Base-by-base conservation (phyloP, 2,113 vertebrate species). In the Cnemophilus loriae region DNA sequence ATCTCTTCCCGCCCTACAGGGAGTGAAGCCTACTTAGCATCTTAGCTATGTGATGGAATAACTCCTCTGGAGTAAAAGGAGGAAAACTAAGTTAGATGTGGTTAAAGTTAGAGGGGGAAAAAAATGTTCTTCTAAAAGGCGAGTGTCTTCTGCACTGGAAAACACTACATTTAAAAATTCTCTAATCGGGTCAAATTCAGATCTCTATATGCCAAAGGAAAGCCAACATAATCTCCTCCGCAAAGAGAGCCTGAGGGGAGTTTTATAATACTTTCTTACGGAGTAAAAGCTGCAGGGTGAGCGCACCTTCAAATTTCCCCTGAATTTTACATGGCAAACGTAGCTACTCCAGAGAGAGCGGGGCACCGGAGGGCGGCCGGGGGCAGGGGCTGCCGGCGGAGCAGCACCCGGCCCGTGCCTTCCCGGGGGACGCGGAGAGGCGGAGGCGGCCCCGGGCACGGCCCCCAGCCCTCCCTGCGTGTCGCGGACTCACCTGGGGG, bases 281-380 rank as follows among this genome's bases (percentile, higher is more conserved):
- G 59, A 57, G 50, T 37, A 53, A 41, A 73, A 73, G 55, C 73
- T 49, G 50, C 50, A 41, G 28, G 26, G n/a, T 7, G 9, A 70
- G 46, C 52, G 39, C 39, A 50, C 60, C 52, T 42, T 55, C 71
- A 17, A 2, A 52, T 76, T 56, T 30, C 44, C 63, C 67, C 44
- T 6, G 14, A 33, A 67, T 67, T 73, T 4, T 26, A 26, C 27
- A 11, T 3, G 16, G n/a, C 41, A 32, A 59, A 28, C 2, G 22
- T 1, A 49, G 47, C 20, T 22, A 0, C 26, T 13, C 24, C 11
- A 5, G 21, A 24, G 27, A 4, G 23, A 27, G 37, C 5, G 1
- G 20, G 16, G 33, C 1, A 23, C 22, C 18, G 3, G 46, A 5
- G 47, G 12, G 37, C 28, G 11, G 27, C 2, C 24, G 49, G 19